A percentile compares a stretch with the other conserved stretches of the same genome.
Evolutionary conservation across 2,113 vertebrate genomes (phyloP).

Genomic region (Lamprotornis superbus): DNA sequence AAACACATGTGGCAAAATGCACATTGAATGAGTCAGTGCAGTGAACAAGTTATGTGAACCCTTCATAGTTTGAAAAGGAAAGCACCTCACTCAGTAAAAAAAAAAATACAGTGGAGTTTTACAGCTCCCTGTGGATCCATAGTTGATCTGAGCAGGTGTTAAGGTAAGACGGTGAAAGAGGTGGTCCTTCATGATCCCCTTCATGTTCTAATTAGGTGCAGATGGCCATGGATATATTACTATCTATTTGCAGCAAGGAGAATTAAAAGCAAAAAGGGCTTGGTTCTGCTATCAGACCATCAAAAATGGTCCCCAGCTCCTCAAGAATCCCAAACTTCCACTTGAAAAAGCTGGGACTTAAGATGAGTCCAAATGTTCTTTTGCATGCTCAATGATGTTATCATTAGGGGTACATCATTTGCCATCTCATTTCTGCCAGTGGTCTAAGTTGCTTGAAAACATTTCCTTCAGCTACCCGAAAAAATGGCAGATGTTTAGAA

Average conservation of each 20-base stretch:
- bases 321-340: not conserved
- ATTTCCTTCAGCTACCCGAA: not conserved
- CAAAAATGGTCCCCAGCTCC: not conserved
- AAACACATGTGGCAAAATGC: not conserved
- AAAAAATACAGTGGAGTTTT: not conserved
- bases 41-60: not conserved
- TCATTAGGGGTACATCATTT: not conserved
- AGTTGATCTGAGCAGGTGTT: not conserved
- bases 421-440: not conserved
- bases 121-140: not conserved
- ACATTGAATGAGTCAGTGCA: not conserved
- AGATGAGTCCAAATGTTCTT: not conserved
- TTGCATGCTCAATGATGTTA: not conserved
- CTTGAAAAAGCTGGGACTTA: not conserved
- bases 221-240: not conserved
- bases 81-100: not conserved
- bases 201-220: not conserved
- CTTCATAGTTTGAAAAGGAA: not conserved
- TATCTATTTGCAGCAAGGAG: not conserved
- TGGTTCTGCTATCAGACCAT: not conserved
- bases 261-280: not conserved
- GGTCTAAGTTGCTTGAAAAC: not conserved
- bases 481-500: not conserved
- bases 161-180: not conserved
- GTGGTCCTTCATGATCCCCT: not conserved